These are phyloP conservation scores for Batillaria attramentaria DNA, from an alignment of 1,140 invertebrate genomes.

Conservation along the genomic window DNA sequence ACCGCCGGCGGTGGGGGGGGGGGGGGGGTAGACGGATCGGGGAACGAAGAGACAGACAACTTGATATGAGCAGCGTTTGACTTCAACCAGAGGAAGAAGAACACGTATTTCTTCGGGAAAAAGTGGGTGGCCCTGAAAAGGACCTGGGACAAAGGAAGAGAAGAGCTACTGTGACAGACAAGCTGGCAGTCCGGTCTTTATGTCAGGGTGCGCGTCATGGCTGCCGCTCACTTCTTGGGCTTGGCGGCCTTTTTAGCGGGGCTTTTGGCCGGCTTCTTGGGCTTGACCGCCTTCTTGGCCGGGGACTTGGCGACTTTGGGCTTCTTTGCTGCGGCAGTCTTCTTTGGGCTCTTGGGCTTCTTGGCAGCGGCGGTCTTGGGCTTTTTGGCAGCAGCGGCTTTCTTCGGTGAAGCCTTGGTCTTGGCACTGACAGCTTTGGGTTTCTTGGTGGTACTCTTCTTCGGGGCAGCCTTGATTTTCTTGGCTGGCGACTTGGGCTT, in stretches of 20 bases:
- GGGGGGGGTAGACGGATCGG: no score
- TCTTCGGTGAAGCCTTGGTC: conserved; percentile 27
- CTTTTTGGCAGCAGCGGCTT: conserved; percentile 30
- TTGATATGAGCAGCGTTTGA: no score
- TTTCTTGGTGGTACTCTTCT: conserved; percentile 32
- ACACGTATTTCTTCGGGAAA: no score
- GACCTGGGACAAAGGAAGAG: background rate
- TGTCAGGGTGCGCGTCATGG: no score
- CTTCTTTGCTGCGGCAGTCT: conserved; percentile 11
- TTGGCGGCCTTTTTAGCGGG: conserved; percentile 40
- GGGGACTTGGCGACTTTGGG: conserved; percentile 28
- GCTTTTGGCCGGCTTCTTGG: conserved; percentile 41
- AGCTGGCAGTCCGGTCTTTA: no score
- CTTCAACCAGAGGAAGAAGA: no score
- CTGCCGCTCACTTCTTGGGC: conserved; percentile 20
- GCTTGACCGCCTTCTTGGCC: conserved; percentile 30
- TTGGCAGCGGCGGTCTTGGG: conserved; percentile 35
- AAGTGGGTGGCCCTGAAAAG: background rate
- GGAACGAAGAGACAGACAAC: no score
- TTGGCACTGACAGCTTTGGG: conserved; percentile 33
- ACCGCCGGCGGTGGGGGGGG: no score
- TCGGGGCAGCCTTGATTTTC: conserved; percentile 38
- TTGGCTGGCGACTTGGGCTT: conserved; percentile 40
- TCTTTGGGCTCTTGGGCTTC: conserved; percentile 23
- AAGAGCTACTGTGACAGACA: background rate